These are phyloP conservation scores for Drosophila mettleri DNA, from an alignment of 2,888 invertebrate species.

Conservation along the genomic window DNA sequence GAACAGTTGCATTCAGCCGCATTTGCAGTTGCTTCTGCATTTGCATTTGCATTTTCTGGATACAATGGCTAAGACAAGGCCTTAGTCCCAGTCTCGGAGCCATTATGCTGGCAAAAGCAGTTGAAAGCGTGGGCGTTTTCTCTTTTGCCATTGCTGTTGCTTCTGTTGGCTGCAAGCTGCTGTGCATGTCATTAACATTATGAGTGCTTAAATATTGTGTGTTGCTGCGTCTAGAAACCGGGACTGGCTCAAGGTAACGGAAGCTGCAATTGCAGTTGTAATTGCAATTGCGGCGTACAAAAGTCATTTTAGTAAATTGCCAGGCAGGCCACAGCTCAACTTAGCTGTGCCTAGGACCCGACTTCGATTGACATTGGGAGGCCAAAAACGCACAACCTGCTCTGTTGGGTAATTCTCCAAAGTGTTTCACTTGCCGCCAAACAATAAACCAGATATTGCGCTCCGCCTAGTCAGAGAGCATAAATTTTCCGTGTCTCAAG, in stretches of 20 bases:
- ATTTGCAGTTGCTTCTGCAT: constrained; percentile 18
- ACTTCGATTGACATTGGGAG: constrained; percentile 53
- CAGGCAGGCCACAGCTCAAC: constrained; percentile 24
- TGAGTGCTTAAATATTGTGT: constrained; percentile 71
- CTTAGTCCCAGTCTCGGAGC: constrained; percentile 44
- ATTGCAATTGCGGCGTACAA: constrained; percentile 25
- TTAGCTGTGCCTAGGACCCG: background rate
- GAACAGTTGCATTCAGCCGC: constrained; percentile 52
- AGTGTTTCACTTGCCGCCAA: constrained; percentile 79
- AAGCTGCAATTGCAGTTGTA: constrained; percentile 59
- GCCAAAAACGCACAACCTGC: constrained; percentile 23
- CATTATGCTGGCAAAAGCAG: constrained; percentile 43
- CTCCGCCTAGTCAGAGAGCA: constrained; percentile 40
- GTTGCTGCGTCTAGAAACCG: constrained; percentile 22
- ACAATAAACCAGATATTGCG: constrained; percentile 74
- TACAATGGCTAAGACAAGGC: constrained; percentile 55
- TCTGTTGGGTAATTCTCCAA: constrained; percentile 71
- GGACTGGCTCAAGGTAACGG: constrained; percentile 75
- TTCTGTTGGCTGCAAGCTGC: constrained; percentile 16
- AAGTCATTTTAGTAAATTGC: constrained; percentile 49
- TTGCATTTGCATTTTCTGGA: constrained; percentile 58
- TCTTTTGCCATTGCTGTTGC: constrained; percentile 13
- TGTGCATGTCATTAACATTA: constrained; percentile 82
- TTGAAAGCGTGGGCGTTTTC: constrained; percentile 54
- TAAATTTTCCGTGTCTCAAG: constrained; percentile 67